These are phyloP conservation scores for Seladonia tumulorum DNA, from an alignment of 2,888 invertebrate genomes.

Conservation along the genomic window DNA sequence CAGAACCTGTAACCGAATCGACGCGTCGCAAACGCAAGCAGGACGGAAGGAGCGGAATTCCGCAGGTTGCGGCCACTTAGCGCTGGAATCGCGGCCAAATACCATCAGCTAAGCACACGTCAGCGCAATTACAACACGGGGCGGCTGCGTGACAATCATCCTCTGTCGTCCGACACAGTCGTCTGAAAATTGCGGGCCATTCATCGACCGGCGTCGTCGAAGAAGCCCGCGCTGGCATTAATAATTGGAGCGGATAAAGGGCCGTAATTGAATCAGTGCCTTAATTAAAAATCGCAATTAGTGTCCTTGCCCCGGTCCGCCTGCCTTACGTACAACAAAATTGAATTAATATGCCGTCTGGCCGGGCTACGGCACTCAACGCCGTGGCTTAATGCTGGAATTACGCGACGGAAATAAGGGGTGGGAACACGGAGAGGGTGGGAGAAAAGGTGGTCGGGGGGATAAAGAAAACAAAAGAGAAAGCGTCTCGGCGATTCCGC, in stretches of 20 bases:
- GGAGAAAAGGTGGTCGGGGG: neutral
- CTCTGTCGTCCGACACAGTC: conserved; percentile 53
- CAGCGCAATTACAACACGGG: conserved; percentile 45
- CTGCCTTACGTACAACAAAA: conserved; percentile 71
- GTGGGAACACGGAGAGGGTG: no score
- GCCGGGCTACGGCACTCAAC: conserved; percentile 63
- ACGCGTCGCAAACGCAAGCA: neutral
- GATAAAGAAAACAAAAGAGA: conserved; percentile 26
- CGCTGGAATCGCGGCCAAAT: conserved; percentile 35
- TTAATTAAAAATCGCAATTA: conserved; percentile 78
- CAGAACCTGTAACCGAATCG: neutral
- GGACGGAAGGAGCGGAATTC: conserved; percentile 21
- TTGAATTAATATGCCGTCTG: conserved; percentile 73
- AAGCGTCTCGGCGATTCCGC: conserved; percentile 18
- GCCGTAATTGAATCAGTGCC: conserved; percentile 73
- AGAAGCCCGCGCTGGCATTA: conserved; percentile 60
- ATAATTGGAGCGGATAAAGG: conserved; percentile 72
- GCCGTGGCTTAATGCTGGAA: conserved; percentile 68
- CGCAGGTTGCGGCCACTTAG: conserved; percentile 39
- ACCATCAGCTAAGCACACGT: conserved; percentile 61
- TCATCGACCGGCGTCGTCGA: conserved; percentile 60
- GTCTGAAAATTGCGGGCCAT: conserved; percentile 65
- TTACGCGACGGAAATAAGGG: conserved; percentile 47
- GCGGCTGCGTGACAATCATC: conserved; percentile 40
- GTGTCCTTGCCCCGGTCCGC: conserved; percentile 61